Evolutionary conservation across 2,888 invertebrate genomes (phyloP).

Genomic region (Rotaria macrura): DNA sequence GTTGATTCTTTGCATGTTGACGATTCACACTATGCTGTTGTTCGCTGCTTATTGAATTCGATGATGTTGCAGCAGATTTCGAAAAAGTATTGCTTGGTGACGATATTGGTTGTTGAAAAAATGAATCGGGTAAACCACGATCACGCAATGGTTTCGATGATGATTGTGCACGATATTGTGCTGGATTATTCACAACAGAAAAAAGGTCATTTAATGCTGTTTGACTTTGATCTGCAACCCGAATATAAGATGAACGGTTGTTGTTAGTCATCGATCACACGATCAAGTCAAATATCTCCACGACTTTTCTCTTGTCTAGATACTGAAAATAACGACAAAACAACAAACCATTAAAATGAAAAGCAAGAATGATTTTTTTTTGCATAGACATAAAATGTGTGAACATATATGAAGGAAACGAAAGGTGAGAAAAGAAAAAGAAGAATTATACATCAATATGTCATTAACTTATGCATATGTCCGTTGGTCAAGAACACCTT

Average conservation of each 20-base stretch:
- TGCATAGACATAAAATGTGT: not conserved
- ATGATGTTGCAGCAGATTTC: not conserved
- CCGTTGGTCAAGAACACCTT: conserved; percentile 15
- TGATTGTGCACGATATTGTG: not conserved
- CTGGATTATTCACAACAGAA: not conserved
- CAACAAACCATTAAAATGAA: not conserved
- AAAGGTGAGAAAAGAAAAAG: not conserved
- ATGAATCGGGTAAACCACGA: not conserved
- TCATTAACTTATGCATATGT: conserved; percentile 12
- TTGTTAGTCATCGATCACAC: not conserved
- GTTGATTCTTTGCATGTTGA: conserved; percentile 9
- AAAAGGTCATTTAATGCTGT: not conserved
- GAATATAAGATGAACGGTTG: conserved; percentile 5
- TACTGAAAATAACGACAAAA: not conserved
- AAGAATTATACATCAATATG: not conserved
- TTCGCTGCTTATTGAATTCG: not conserved
- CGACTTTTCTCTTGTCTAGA: not conserved
- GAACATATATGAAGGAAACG: not conserved
- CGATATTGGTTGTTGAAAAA: conserved; percentile 6
- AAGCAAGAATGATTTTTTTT: not conserved
- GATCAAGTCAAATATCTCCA: not conserved
- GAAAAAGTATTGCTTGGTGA: not conserved
- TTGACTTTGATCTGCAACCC: conserved; percentile 15
- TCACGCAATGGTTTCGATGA: conserved; percentile 6
- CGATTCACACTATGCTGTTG: not conserved